Evolutionary conservation across 2,888 invertebrate species (phyloP), one percentile per base, ranked within the genome.

Genomic region (Coelogynopora nodosa): DNA sequence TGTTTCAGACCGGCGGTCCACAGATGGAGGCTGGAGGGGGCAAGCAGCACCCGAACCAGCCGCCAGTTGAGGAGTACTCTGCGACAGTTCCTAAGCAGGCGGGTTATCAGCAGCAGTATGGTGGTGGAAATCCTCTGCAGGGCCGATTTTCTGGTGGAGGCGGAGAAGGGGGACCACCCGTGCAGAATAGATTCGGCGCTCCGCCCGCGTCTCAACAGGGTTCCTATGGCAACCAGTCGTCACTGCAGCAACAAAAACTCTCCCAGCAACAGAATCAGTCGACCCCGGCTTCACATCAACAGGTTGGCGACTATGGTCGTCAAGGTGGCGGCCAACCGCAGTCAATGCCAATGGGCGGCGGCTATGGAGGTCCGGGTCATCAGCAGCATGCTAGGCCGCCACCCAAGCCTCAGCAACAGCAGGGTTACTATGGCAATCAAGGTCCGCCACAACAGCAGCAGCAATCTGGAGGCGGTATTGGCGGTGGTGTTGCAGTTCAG

Each of bases 1-100:
- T 92, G n/a, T 92, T 92, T 85, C 91, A 91, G 87, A 92, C 90
- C 88, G 92, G 92, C 0, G 91, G 92, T 18, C 90, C 49, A 18
- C 49, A 5, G 5, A 49, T 49, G 49, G 49, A 49, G 5, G 18
- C 49, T 18, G 49, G 49, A 5, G 18, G 18, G 49, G 49, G 5
- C 5, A 5, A 5, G 18, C 49, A 49, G 18, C 49, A 49, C 5
- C 5, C 5, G 5, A 18, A 18, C 49, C 5, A 18, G 5, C 49
- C 49, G 49, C 49, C 49, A 10, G 49, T 49, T 49, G 49, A 49
- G 5, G 49, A 49, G 5, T 49, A 49, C 49, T 49, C 49, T 5
- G 18, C 5, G 5, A 5, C 5, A 5, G 5, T 10, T 10, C 49
- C 5, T 10, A 49, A 10, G 5, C 49, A 49, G 18, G 5, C 49